Evolutionary conservation across 2,113 vertebrate species (phyloP).

Genomic region (Corythoichthys haematopterus): DNA sequence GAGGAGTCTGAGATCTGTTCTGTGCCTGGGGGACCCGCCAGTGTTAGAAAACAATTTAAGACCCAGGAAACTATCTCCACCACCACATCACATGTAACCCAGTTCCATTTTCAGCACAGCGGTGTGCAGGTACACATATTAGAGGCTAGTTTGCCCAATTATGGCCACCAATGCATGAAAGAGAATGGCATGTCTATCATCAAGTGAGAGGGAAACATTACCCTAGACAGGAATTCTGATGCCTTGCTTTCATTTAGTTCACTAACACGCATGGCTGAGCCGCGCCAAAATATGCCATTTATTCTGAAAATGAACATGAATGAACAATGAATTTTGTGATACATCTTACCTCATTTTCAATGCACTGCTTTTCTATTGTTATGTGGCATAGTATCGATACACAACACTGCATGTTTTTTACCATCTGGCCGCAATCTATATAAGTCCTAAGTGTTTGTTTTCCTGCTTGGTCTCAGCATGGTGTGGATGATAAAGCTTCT

Average conservation of each 20-base stretch:
- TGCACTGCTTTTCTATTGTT: conserved; percentile 5
- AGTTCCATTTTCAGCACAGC: conserved; percentile 77
- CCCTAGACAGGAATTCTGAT: conserved; percentile 3
- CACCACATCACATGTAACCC: conserved; percentile 72
- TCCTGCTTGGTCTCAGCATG: conserved; percentile 46
- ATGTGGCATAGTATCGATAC: conserved; percentile 15
- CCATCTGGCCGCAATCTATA: conserved; percentile 41
- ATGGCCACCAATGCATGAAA: conserved; percentile 26
- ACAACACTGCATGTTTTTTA: conserved; percentile 38
- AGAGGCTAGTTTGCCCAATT: conserved; percentile 1
- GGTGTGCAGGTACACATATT: conserved; percentile 79
- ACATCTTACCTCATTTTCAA: neutral
- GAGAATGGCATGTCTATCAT: conserved; percentile 4
- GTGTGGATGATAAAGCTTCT: conserved; percentile 29
- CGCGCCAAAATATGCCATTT: conserved; percentile 26
- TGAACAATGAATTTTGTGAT: neutral
- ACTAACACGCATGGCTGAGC: conserved; percentile 15
- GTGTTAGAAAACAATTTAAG: conserved; percentile 88
- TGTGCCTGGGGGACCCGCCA: conserved; percentile 85
- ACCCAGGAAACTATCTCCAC: conserved; percentile 64
- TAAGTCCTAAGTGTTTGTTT: conserved; percentile 44
- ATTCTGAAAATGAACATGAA: conserved; percentile 24
- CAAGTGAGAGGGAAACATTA: neutral
- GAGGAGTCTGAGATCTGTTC: conserved; percentile 81
- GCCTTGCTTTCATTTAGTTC: conserved; percentile 12